Conservation (phyloP, 2,113 vertebrate species). For the Oncorhynchus nerka region DNA sequence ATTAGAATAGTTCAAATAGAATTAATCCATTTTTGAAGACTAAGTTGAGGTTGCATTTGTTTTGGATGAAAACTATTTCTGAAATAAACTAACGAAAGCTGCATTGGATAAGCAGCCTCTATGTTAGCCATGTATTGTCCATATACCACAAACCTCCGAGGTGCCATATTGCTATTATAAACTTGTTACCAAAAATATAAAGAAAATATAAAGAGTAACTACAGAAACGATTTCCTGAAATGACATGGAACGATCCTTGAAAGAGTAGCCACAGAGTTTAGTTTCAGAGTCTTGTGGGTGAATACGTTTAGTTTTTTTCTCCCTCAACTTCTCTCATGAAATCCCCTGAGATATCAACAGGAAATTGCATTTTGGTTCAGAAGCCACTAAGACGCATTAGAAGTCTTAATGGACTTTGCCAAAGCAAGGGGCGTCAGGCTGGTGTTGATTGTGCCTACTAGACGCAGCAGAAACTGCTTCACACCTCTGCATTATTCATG, state of each 20-base stretch:
- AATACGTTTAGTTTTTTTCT: constrained; percentile 61
- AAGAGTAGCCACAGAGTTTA: constrained; percentile 37
- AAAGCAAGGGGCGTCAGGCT: constrained; percentile 56
- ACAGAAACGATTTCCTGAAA: no score
- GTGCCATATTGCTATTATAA: no score
- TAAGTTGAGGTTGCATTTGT: constrained; percentile 41
- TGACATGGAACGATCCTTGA: background rate
- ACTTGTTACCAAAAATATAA: no score
- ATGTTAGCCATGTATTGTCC: no score
- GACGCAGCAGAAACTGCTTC: constrained; percentile 65
- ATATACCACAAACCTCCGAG: no score
- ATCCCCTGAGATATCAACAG: constrained; percentile 73
- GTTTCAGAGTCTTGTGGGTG: constrained; percentile 41
- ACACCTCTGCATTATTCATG: constrained; percentile 74
- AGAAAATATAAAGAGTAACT: no score
- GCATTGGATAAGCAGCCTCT: constrained; percentile 19
- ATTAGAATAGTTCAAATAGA: constrained; percentile 52
- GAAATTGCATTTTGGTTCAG: constrained; percentile 79
- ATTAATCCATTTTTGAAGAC: constrained; percentile 39
- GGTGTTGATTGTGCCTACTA: constrained; percentile 74
- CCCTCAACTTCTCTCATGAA: constrained; percentile 50
- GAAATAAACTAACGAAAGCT: constrained; percentile 50
- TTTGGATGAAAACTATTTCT: constrained; percentile 46
- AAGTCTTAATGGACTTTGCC: constrained; percentile 76
- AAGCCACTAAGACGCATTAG: constrained; percentile 71